phyloP scores from a whole-genome alignment of 2,113 vertebrate species.

The Centropus unirufus region DNA sequence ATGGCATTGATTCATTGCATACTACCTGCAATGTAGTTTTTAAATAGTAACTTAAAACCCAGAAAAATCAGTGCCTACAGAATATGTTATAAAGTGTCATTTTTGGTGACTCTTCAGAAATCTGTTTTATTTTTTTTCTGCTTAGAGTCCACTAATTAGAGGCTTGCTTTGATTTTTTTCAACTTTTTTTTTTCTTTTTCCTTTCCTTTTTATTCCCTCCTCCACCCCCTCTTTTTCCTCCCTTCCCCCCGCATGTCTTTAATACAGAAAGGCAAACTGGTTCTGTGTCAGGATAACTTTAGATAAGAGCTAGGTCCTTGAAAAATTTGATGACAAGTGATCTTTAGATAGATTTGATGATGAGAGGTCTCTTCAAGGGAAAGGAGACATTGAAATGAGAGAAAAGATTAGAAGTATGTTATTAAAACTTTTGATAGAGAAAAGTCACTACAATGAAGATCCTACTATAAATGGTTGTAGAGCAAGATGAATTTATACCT shows the following conservation, averaged over 20 bases:
- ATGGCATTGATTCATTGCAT: slow-evolving; percentile 47
- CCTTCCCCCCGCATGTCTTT: accelerated
- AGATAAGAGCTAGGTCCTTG: background rate
- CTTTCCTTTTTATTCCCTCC: accelerated
- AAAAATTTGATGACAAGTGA: background rate
- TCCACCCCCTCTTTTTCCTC: background rate
- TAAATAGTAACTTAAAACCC: background rate
- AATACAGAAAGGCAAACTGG: background rate
- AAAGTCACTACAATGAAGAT: background rate
- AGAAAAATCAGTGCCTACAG: background rate
- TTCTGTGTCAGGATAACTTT: background rate
- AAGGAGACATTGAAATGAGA: background rate
- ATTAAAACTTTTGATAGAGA: background rate
- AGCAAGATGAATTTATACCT: background rate
- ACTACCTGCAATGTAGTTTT: background rate
- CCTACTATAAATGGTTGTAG: background rate
- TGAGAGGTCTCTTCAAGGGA: background rate
- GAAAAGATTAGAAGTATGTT: background rate
- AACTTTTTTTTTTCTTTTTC: background rate
- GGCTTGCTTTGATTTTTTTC: background rate
- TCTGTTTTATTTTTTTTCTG: background rate
- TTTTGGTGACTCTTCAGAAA: background rate
- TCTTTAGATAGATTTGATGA: background rate
- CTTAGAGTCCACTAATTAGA: background rate
- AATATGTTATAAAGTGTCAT: background rate